These are phyloP conservation scores for Platycheirus albimanus DNA, from an alignment of 2,888 invertebrate species.

Conservation along the genomic window DNA sequence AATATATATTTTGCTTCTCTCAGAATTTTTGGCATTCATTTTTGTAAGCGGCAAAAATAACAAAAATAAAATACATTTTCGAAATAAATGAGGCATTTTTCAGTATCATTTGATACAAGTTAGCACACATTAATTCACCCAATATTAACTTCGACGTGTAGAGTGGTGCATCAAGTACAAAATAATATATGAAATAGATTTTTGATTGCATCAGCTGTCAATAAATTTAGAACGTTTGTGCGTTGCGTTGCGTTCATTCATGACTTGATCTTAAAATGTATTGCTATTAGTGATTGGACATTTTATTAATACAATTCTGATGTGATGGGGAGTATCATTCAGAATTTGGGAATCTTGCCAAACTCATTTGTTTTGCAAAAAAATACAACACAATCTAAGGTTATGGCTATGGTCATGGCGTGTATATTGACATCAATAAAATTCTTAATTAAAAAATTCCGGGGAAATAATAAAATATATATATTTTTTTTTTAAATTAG, in stretches of 20 bases:
- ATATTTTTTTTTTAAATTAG: too few relatives aligned
- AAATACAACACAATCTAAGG: background rate
- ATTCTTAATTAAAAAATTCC: background rate
- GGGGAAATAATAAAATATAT: background rate
- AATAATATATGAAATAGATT: background rate
- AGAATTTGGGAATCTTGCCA: conserved; percentile 16
- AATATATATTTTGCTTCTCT: background rate
- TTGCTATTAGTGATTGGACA: background rate
- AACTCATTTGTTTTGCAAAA: conserved; percentile 20
- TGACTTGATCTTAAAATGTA: conserved; percentile 9
- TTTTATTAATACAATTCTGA: conserved; percentile 19
- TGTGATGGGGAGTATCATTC: conserved; percentile 16
- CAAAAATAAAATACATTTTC: background rate
- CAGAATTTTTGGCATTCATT: background rate
- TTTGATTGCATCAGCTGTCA: conserved; percentile 4
- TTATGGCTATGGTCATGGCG: conserved; percentile 12
- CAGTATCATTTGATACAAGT: background rate
- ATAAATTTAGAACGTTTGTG: conserved; percentile 12
- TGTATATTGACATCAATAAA: background rate
- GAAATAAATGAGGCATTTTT: background rate
- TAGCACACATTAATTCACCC: background rate
- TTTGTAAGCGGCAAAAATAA: background rate
- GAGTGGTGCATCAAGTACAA: too few relatives aligned
- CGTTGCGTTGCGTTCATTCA: conserved; percentile 8
- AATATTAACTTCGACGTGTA: background rate